These are phyloP conservation scores for Caloenas nicobarica DNA, from an alignment of 2,113 vertebrate genomes.

Conservation along the genomic window DNA sequence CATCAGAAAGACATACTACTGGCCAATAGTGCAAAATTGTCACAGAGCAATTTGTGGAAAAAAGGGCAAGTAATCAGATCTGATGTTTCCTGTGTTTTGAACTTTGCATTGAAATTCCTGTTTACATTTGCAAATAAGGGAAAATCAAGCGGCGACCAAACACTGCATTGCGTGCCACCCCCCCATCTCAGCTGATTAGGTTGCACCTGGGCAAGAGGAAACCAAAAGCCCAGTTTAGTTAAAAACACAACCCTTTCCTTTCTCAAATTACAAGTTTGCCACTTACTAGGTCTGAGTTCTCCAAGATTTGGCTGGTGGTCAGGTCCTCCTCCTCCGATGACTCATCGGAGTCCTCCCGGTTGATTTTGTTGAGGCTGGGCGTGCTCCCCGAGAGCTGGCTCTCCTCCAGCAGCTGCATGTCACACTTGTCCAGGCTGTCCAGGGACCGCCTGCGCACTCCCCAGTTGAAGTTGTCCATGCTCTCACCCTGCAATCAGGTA, in stretches of 20 bases:
- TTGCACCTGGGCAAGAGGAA: neutral
- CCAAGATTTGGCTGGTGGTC: constrained; percentile 87
- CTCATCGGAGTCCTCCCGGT: constrained; percentile 89
- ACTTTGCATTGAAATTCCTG: neutral
- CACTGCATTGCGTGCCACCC: neutral
- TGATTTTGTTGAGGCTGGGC: constrained; percentile 84
- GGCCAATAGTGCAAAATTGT: neutral
- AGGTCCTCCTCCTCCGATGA: constrained; percentile 95
- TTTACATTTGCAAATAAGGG: neutral
- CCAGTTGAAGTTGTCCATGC: constrained; percentile 98
- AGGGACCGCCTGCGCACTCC: constrained; percentile 91
- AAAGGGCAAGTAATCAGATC: neutral
- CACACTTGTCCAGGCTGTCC: constrained; percentile 92
- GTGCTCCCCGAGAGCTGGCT: constrained; percentile 87
- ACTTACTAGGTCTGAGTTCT: constrained; percentile 88
- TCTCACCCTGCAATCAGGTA: constrained; percentile 88
- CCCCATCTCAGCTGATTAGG: neutral
- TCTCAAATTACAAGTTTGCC: neutral
- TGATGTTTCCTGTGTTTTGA: neutral
- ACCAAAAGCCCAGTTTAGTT: neutral
- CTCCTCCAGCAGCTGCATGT: constrained; percentile 88
- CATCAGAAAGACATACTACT: neutral
- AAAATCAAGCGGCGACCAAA: neutral
- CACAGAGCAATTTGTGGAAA: neutral
- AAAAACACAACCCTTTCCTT: neutral